A percentile compares a stretch with the other conserved stretches of the same genome.
Conservation (phyloP, 2,797 vertebrate species). For the Heterohyrax brucei region DNA sequence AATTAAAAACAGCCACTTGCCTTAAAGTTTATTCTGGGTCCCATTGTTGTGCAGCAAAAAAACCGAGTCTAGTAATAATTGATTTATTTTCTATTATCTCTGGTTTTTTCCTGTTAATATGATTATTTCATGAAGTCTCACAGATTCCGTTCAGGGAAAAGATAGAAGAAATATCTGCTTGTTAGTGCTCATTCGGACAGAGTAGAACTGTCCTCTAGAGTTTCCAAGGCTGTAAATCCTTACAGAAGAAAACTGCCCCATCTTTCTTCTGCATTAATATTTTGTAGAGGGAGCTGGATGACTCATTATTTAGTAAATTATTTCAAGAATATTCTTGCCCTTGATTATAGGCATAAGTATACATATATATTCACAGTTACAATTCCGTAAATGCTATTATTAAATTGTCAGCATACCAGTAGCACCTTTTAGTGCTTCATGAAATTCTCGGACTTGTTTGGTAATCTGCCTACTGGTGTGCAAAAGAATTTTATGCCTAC, state of each 20-base stretch:
- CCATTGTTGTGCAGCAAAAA: not conserved
- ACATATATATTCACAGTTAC: not conserved
- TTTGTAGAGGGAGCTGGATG: not conserved
- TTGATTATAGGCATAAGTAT: not conserved
- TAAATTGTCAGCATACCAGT: not conserved
- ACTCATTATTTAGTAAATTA: constrained; percentile 39
- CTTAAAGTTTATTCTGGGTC: not conserved
- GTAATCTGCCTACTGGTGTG: not conserved
- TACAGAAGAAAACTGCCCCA: no score
- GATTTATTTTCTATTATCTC: not conserved
- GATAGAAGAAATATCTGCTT: not conserved
- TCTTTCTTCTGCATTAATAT: not conserved
- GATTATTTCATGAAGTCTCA: not conserved
- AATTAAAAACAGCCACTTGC: not conserved
- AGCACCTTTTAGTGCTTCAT: not conserved
- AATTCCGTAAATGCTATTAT: constrained; percentile 22
- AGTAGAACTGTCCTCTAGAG: no score
- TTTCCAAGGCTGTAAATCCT: no score
- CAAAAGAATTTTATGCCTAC: not conserved
- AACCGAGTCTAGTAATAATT: constrained; percentile 22
- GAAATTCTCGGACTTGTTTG: constrained; percentile 5
- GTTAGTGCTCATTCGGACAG: not conserved
- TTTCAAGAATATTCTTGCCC: constrained; percentile 24
- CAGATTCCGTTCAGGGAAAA: constrained; percentile 37
- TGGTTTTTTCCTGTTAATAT: not conserved